Base-by-base conservation (phyloP, 2,888 invertebrate species). In the Andrena minutula region DNA sequence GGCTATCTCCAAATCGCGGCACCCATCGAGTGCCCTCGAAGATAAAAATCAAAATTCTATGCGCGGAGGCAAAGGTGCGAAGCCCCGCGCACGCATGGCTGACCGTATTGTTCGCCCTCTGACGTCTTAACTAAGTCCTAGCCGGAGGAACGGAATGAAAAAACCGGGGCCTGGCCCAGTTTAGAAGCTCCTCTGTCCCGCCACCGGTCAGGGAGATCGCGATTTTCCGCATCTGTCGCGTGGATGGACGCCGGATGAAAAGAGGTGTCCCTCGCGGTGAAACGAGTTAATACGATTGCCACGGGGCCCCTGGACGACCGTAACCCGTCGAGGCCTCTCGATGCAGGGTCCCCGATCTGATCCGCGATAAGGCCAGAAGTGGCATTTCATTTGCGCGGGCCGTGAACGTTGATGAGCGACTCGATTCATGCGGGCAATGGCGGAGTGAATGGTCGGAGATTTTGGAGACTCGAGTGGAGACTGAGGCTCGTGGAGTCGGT, bases 11-110 rank as follows among this genome's bases (percentile, higher is more conserved):
- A 91, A 91, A 93, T 93, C 92, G 90, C 89, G 86, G 90, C 89
- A 91, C 91, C 84, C 91, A 92, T 93, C 92, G 93, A 94, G 94
- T 92, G 92, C 92, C 90, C 93, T 93, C 91, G 82, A 92, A 92
- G 93, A 94, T 93, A 93, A 93, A 89, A 92, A 94, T 93, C 94
- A 89, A 91, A 71, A 92, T 90, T 90, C 88, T 88, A 90, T 89
- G 85, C 81, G 68, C 66, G 78, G 75, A 87, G 86, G 84, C 82
- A 92, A 91, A 94, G 94, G 93, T 93, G 94, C 93, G 93, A 94
- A 92, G 85, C 92, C 89, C 41, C 89, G 84, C 86, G 82, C 90
- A 93, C 91, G 93, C 93, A 93, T 93, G 93, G 91, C 77, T 92
- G 92, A 92, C 90, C 92, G 91, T 87, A 93, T 94, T 94, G 94